phyloP scores from a whole-genome alignment of 2,797 vertebrate genomes.

The Cuniculus paca region DNA sequence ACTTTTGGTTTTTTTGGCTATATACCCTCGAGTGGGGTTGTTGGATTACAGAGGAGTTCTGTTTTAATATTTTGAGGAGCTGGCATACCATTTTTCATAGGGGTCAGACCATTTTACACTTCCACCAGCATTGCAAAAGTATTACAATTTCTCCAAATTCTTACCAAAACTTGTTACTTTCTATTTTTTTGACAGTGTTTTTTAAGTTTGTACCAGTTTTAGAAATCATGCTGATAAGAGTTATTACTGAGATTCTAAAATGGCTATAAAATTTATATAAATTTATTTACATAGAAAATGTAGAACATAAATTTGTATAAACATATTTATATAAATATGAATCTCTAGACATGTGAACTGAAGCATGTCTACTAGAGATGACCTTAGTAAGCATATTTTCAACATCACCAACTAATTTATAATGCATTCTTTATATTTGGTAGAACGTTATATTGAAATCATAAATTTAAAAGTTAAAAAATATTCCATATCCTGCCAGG shows the following conservation, averaged over 20 bases:
- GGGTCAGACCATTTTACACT: background rate
- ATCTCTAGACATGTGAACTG: background rate
- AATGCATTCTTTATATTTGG: background rate
- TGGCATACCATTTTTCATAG: background rate
- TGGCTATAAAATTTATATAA: background rate
- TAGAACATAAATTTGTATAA: background rate
- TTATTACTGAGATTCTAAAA: constrained; percentile 36
- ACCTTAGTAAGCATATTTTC: background rate
- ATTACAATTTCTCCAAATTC: background rate
- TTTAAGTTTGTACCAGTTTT: constrained; percentile 35
- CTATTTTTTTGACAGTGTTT: background rate
- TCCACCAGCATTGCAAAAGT: too few species aligned
- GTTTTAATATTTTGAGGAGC: background rate
- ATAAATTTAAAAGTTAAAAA: background rate
- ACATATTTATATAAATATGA: background rate
- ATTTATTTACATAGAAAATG: background rate
- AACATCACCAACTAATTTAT: background rate
- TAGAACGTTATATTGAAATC: background rate
- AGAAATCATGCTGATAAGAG: constrained; percentile 18
- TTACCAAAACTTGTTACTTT: background rate
- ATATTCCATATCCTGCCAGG: background rate
- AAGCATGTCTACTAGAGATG: background rate
- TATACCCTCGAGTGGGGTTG: background rate
- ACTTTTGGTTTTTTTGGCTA: background rate
- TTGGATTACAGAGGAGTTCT: background rate